Evolutionary conservation across 2,797 vertebrate species (phyloP).

Genomic region (Rhincodon typus): DNA sequence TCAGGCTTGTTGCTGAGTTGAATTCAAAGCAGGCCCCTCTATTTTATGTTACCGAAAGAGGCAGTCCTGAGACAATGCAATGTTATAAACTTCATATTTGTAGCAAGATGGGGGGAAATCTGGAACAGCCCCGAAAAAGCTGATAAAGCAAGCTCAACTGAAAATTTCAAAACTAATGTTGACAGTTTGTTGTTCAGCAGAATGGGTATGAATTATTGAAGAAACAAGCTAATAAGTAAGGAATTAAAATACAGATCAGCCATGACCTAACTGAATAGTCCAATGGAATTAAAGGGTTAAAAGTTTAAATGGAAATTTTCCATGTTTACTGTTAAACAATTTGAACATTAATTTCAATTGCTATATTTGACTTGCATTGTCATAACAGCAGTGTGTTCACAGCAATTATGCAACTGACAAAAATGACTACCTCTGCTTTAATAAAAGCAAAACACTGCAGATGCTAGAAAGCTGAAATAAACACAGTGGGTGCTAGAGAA

Average conservation of each 20-base stretch:
- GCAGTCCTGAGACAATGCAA: no score
- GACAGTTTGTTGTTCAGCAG: no score
- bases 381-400: neutral
- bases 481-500: no score
- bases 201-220: neutral
- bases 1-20: no score
- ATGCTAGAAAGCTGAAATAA: no score
- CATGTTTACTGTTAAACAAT: neutral
- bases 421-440: neutral
- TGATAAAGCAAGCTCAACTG: neutral
- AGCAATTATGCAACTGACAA: neutral
- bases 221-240: neutral
- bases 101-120: neutral
- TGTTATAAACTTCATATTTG: no score
- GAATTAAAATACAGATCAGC: neutral
- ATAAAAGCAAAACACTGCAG: no score
- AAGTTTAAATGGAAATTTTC: neutral
- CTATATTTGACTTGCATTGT: neutral
- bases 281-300: neutral
- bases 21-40: no score
- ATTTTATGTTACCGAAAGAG: no score
- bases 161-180: neutral
- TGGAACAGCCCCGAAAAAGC: neutral
- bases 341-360: neutral
- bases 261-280: neutral